Conservation (phyloP, 1,140 invertebrate genomes). For the Drosophila insularis region DNA sequence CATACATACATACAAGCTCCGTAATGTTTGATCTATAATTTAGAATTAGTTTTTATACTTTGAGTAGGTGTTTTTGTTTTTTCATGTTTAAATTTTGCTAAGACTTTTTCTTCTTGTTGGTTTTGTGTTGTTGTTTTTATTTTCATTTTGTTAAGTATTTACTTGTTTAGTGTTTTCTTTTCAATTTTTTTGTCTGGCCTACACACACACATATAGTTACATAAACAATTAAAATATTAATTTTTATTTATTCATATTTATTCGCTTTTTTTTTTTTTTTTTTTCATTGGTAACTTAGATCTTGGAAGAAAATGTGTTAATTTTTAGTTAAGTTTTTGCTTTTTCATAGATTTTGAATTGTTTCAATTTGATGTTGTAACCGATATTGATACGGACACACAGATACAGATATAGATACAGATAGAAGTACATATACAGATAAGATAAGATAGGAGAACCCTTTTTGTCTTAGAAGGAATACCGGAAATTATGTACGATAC, state of each 20-base stretch:
- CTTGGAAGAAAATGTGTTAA: conserved; percentile 60
- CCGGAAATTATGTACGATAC: conserved; percentile 1
- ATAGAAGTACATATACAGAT: conserved; percentile 3
- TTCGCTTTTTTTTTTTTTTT: conserved; percentile 24
- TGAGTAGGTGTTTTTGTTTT: conserved; percentile 57
- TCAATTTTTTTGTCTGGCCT: conserved; percentile 51
- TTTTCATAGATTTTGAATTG: conserved; percentile 67
- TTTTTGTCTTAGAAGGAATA: conserved; percentile 6
- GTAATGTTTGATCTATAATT: conserved; percentile 76
- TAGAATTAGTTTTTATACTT: conserved; percentile 74
- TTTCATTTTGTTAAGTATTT: conserved; percentile 30
- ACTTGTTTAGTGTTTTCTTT: background rate
- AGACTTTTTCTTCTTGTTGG: conserved; percentile 60
- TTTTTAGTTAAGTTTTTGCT: conserved; percentile 30
- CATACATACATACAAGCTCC: conserved; percentile 77
- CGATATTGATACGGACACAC: conserved; percentile 6
- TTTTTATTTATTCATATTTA: background rate
- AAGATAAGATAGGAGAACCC: conserved; percentile 2
- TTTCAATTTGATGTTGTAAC: conserved; percentile 35
- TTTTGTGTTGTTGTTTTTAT: conserved; percentile 30
- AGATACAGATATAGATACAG: background rate
- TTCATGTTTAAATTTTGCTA: conserved; percentile 63
- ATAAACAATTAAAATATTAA: conserved; percentile 62
- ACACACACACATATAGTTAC: conserved; percentile 57
- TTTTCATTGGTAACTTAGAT: conserved; percentile 65